phyloP scores from a whole-genome alignment of 2,113 vertebrate genomes.

The Rhipidura dahli region DNA sequence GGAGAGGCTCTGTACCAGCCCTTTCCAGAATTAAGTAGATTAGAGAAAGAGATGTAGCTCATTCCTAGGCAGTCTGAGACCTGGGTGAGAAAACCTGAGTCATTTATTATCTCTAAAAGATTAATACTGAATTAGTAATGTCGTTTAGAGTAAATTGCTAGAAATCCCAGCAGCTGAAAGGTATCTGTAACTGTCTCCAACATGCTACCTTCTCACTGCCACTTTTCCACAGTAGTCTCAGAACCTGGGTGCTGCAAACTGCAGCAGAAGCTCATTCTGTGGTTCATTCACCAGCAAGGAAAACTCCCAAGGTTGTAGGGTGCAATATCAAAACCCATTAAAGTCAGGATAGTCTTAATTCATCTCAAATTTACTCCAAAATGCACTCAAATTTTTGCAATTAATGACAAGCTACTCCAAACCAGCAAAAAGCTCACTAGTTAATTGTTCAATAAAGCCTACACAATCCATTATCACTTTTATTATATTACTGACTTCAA shows the following conservation, averaged over 20 bases:
- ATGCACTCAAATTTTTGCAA: not conserved
- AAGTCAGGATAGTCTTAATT: not conserved
- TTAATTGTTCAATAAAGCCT: not conserved
- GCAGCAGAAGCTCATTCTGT: not conserved
- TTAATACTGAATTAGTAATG: not conserved
- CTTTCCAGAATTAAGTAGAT: not conserved
- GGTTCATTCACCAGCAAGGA: not conserved
- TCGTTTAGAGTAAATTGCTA: not conserved
- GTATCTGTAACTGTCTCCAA: not conserved
- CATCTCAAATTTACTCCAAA: not conserved
- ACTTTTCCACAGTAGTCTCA: not conserved
- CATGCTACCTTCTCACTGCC: not conserved
- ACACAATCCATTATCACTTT: not conserved
- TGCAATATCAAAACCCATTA: not conserved
- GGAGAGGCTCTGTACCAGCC: not conserved
- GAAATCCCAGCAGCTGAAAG: not conserved
- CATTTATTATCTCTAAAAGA: not conserved
- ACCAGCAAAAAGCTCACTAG: not conserved
- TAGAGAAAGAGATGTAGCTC: not conserved
- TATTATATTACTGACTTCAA: constrained; percentile 20
- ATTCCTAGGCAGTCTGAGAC: not conserved
- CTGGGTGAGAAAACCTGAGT: not conserved
- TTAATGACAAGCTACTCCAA: not conserved
- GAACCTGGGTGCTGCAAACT: not conserved
- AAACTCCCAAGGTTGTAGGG: not conserved